Conservation (phyloP, 35 echinoderm and acorn worm genomes). For the Hemicentrotus pulcherrimus region DNA sequence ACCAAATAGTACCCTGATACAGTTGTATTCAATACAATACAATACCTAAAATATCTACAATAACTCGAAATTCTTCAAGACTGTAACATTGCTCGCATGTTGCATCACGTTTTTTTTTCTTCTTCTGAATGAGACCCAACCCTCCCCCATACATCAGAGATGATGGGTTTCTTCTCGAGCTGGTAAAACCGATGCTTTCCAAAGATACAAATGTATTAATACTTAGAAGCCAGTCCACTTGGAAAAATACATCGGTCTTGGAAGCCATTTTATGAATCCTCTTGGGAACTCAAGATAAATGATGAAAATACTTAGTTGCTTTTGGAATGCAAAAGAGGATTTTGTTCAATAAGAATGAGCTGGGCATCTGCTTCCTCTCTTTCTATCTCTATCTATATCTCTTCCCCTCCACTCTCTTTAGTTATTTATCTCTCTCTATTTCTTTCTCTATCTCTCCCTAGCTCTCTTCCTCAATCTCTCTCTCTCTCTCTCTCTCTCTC, state of each 20-base stretch:
- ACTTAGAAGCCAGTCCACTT: too few species aligned
- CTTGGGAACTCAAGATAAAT: background rate
- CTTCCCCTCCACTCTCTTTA: background rate
- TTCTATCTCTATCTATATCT: background rate
- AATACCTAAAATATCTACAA: too few species aligned
- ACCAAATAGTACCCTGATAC: too few species aligned
- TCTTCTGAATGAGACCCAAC: too few species aligned
- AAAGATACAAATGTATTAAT: background rate
- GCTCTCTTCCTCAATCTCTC: background rate
- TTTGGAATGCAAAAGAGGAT: background rate
- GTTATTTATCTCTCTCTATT: background rate
- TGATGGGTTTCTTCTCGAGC: background rate
- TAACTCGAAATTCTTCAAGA: too few species aligned
- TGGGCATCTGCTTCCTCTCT: background rate
- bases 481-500: background rate
- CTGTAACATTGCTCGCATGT: too few species aligned
- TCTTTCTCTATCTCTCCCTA: background rate
- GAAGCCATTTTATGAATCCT: background rate
- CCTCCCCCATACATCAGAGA: too few species aligned
- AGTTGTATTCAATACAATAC: too few species aligned
- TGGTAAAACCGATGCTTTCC: background rate
- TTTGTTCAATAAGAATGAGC: background rate
- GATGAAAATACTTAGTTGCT: background rate
- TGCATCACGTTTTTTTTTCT: too few species aligned
- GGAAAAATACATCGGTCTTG: too few species aligned